Evolutionary conservation across 2,888 invertebrate species (phyloP).

Genomic region (Tineola bisselliella): DNA sequence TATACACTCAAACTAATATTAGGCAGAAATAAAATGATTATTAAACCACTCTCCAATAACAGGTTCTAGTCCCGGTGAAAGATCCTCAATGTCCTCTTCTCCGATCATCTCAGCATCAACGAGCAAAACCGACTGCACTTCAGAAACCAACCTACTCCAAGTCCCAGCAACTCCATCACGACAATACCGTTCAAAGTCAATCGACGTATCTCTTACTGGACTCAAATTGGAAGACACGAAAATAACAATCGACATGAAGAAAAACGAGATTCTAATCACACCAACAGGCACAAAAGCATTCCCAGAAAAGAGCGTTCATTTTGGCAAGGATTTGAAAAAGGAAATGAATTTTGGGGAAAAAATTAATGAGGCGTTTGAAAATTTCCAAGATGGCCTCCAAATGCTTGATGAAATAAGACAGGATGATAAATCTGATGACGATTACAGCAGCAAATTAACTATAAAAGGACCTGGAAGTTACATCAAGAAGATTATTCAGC

Average conservation of each 20-base stretch:
- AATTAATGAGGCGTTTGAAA: conserved; percentile 43
- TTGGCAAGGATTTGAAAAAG: conserved; percentile 28
- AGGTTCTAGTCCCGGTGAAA: conserved; percentile 59
- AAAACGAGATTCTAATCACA: conserved; percentile 53
- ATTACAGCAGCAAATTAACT: conserved; percentile 41
- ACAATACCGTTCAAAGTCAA: conserved; percentile 65
- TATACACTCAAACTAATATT: no score
- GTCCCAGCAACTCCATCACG: conserved; percentile 45
- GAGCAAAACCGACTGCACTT: conserved; percentile 35
- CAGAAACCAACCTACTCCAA: conserved; percentile 45
- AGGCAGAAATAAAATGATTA: no score
- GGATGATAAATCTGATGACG: conserved; percentile 28
- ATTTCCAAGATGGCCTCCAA: conserved; percentile 50
- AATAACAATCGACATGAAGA: conserved; percentile 50
- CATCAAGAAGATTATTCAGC: conserved; percentile 58
- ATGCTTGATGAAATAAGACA: conserved; percentile 35
- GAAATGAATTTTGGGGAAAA: conserved; percentile 47
- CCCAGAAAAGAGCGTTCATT: conserved; percentile 21
- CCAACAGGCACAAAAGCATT: conserved; percentile 45
- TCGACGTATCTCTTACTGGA: conserved; percentile 57
- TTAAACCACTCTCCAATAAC: conserved; percentile 18
- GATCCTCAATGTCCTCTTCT: conserved; percentile 49
- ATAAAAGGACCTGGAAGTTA: conserved; percentile 57
- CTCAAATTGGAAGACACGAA: conserved; percentile 47
- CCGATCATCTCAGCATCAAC: conserved; percentile 43